These are phyloP conservation scores for Theodoxus fluviatilis DNA, from an alignment of 2,888 invertebrate genomes.

Conservation along the genomic window DNA sequence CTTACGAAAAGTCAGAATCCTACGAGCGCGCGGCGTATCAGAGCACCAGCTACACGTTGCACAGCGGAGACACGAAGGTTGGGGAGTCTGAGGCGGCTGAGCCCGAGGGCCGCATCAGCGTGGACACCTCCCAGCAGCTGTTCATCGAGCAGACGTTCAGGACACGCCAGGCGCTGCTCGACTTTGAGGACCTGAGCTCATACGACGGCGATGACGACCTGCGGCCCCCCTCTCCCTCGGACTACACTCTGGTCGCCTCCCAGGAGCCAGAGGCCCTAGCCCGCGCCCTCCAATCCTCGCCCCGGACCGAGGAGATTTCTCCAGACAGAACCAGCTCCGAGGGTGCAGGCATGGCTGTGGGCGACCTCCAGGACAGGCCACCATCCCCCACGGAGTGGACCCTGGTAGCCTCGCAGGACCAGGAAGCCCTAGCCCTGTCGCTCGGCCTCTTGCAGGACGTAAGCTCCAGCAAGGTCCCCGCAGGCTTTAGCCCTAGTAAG, in stretches of 20 bases:
- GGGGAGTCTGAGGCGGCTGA: slow-evolving; percentile 37
- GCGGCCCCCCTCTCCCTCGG: slow-evolving; percentile 62
- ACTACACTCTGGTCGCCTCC: slow-evolving; percentile 57
- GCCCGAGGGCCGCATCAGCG: slow-evolving; percentile 47
- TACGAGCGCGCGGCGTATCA: slow-evolving; percentile 26
- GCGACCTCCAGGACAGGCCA: slow-evolving; percentile 50
- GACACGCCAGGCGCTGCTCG: slow-evolving; percentile 30
- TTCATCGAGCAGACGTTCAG: slow-evolving; percentile 51
- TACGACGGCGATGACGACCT: slow-evolving; percentile 35
- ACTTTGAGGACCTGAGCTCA: slow-evolving; percentile 23
- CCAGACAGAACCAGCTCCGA: slow-evolving; percentile 21
- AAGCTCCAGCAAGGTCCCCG: too few species aligned
- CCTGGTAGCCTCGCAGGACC: slow-evolving; percentile 56
- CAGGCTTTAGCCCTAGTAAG: too few species aligned
- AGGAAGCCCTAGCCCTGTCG: slow-evolving; percentile 48
- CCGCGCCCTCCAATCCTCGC: slow-evolving; percentile 25
- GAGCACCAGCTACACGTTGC: slow-evolving; percentile 20
- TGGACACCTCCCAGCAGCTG: slow-evolving; percentile 59
- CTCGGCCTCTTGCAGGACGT: slow-evolving; percentile 33
- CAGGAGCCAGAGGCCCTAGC: slow-evolving; percentile 35
- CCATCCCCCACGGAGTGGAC: slow-evolving; percentile 63
- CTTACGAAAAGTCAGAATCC: slow-evolving; percentile 26
- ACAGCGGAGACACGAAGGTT: slow-evolving; percentile 25
- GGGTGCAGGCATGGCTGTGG: too few species aligned
- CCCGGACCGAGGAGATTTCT: slow-evolving; percentile 26